phyloP scores from a whole-genome alignment of 2,797 vertebrate genomes.

The Sebastes elongatus region DNA sequence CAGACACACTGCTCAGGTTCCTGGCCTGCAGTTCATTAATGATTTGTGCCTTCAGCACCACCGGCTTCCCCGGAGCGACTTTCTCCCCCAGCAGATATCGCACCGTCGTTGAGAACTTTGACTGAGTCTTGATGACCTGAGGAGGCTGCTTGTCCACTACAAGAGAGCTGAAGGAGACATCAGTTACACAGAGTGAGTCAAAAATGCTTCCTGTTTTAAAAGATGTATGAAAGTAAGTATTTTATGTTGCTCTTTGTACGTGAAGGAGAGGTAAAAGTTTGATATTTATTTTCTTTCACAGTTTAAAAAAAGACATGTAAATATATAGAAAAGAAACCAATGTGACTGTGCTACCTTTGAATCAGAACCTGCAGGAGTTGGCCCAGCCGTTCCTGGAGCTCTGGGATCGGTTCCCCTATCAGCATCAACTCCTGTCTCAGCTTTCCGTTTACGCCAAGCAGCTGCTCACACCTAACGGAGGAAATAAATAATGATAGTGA shows the following conservation, averaged over 20 bases:
- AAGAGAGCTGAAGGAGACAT: slow-evolving; percentile 84
- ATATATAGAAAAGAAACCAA: not conserved
- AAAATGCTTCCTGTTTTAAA: not conserved
- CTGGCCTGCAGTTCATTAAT: slow-evolving; percentile 94
- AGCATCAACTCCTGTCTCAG: slow-evolving; percentile 89
- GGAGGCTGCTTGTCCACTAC: slow-evolving; percentile 96
- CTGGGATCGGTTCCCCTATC: slow-evolving; percentile 75
- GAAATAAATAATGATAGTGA: not conserved
- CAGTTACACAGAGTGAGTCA: not conserved
- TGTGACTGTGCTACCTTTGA: slow-evolving; percentile 82
- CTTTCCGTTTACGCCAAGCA: slow-evolving; percentile 87
- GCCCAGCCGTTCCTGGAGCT: slow-evolving; percentile 80
- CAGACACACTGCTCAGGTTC: slow-evolving; percentile 76
- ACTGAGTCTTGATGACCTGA: slow-evolving; percentile 98
- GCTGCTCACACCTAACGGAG: slow-evolving; percentile 81
- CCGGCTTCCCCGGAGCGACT: slow-evolving; percentile 86
- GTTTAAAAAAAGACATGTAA: not conserved
- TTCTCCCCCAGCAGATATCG: slow-evolving; percentile 91
- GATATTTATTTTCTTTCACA: not conserved
- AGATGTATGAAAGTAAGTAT: not conserved
- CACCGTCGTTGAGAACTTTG: slow-evolving; percentile 93
- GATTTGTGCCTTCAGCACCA: slow-evolving; percentile 89
- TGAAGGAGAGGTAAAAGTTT: not conserved
- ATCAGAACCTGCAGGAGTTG: slow-evolving; percentile 84
- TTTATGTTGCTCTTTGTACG: not conserved